Conservation (phyloP, 53 echinoderm and acorn worm genomes). For the Glandiceps talaboti region DNA sequence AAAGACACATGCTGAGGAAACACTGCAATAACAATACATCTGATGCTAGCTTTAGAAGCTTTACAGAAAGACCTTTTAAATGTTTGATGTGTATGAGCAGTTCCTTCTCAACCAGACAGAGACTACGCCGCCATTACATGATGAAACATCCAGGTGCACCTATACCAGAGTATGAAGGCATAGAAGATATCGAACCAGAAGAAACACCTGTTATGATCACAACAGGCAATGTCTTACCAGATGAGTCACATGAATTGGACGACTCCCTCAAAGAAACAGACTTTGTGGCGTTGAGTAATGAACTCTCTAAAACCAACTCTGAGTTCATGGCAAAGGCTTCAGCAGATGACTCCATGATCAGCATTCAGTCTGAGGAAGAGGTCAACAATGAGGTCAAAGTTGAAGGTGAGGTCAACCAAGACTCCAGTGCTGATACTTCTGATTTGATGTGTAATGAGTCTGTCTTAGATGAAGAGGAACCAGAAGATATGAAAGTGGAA, state of each 20-base stretch:
- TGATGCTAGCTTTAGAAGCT: background rate
- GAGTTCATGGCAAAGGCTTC: background rate
- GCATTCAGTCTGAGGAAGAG: background rate
- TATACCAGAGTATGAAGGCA: conserved; percentile 43
- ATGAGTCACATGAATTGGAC: background rate
- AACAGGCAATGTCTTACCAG: background rate
- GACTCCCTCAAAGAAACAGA: background rate
- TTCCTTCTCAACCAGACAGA: conserved; percentile 58
- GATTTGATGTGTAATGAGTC: background rate
- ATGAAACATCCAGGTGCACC: conserved; percentile 42
- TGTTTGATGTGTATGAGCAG: conserved; percentile 61
- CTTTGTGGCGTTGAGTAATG: background rate
- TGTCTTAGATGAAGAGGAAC: background rate
- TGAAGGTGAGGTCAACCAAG: no score
- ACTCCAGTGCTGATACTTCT: background rate
- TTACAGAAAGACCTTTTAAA: conserved; percentile 48
- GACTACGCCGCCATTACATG: conserved; percentile 73
- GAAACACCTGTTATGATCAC: conserved; percentile 12
- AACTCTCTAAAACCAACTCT: background rate
- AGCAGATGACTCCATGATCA: background rate
- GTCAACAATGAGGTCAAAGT: background rate
- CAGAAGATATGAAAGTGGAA: conserved; percentile 12
- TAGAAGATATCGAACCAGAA: conserved; percentile 20
- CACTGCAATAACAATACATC: conserved; percentile 29
- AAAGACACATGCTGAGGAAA: conserved; percentile 85